These are phyloP conservation scores for Xenus cinereus DNA, from an alignment of 2,113 vertebrate genomes.

Conservation along the genomic window DNA sequence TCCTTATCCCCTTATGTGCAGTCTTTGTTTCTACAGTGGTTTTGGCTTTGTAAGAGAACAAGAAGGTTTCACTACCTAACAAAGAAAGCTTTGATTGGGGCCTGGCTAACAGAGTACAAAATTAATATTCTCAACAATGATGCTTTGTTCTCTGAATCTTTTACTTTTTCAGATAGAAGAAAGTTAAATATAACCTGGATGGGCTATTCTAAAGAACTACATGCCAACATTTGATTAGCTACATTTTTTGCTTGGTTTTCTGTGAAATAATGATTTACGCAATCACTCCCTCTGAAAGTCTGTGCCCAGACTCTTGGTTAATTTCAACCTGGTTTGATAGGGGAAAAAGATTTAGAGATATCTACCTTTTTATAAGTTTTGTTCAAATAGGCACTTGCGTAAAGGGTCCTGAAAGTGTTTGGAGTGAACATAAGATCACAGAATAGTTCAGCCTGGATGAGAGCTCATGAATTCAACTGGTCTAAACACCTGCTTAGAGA, in stretches of 20 bases:
- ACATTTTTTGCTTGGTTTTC: not conserved
- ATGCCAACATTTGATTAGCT: conserved; percentile 11
- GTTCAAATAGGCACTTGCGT: not conserved
- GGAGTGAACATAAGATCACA: not conserved
- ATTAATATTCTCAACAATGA: conserved; percentile 52
- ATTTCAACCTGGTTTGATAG: not conserved
- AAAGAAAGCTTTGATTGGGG: conserved; percentile 53
- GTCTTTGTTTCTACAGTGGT: conserved; percentile 26
- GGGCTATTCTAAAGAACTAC: not conserved
- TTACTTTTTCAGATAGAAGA: conserved; percentile 32
- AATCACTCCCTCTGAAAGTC: not conserved
- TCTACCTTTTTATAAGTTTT: not conserved
- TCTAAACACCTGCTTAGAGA: not conserved
- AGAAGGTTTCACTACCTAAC: conserved; percentile 34
- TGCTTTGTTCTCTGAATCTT: conserved; percentile 52
- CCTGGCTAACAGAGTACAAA: conserved; percentile 17
- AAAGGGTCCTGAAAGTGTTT: not conserved
- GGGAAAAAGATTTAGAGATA: not conserved
- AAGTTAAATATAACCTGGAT: conserved; percentile 48
- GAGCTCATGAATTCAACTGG: not conserved
- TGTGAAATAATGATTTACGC: not conserved
- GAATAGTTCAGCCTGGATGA: not conserved
- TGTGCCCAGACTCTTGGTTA: not conserved
- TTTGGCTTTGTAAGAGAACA: conserved; percentile 28
- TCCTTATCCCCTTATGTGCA: not conserved